Conservation (phyloP, 53 echinoderm and acorn worm species). For the Paracentrotus lividus region DNA sequence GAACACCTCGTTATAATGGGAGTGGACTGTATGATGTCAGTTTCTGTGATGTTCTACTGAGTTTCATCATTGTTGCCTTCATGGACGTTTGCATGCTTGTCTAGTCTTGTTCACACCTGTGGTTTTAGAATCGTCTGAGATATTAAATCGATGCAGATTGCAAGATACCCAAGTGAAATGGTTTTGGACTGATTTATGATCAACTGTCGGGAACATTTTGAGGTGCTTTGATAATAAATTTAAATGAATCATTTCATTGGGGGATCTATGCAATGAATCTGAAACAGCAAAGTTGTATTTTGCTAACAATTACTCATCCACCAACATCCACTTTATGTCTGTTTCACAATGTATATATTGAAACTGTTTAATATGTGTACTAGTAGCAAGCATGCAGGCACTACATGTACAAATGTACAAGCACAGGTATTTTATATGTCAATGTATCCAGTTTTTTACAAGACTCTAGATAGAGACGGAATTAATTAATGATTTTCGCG, state of each 20-base stretch:
- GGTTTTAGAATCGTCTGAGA: not conserved
- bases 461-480: not conserved
- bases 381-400: slow-evolving; percentile 22
- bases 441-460: slow-evolving; percentile 2
- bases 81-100: slow-evolving; percentile 36
- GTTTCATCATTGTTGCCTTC: slow-evolving; percentile 50
- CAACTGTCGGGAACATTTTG: not conserved
- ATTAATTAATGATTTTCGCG: slow-evolving; percentile 20
- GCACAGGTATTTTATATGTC: slow-evolving; percentile 34
- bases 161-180: not conserved
- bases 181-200: too few relatives aligned
- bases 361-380: slow-evolving; percentile 20
- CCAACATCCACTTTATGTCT: not conserved
- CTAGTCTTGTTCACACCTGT: not conserved
- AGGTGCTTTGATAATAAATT: not conserved
- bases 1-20: too few relatives aligned
- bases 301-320: not conserved
- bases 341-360: not conserved
- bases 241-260: not conserved
- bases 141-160: not conserved
- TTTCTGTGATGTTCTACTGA: too few relatives aligned
- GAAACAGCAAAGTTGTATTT: not conserved
- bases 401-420: too few relatives aligned
- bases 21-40: too few relatives aligned
- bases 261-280: not conserved